Conservation (phyloP, 2,797 vertebrate genomes). For the Gambelia wislizenii region DNA sequence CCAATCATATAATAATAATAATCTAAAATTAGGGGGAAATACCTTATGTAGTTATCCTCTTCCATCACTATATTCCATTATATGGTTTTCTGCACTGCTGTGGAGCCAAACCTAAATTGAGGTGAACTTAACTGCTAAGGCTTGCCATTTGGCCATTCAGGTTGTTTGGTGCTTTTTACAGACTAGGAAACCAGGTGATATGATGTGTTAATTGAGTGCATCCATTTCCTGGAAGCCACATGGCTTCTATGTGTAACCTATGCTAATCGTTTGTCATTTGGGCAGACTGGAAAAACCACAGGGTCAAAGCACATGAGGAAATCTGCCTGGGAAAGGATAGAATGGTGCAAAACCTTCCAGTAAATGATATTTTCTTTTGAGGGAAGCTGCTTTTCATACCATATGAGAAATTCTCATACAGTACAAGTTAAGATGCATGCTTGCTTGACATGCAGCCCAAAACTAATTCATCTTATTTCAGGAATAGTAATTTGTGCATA, state of each 20-base stretch:
- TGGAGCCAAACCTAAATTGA: neutral
- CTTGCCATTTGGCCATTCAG: neutral
- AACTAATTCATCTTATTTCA: neutral
- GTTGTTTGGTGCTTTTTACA: neutral
- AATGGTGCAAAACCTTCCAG: neutral
- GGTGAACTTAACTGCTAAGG: neutral
- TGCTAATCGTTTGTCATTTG: neutral
- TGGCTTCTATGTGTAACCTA: neutral
- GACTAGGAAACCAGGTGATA: neutral
- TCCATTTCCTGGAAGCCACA: neutral
- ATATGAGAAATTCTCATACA: neutral
- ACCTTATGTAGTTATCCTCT: too few species aligned
- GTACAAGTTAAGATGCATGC: constrained; percentile 5
- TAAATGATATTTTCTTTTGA: neutral
- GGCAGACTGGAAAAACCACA: neutral
- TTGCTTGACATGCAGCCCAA: constrained; percentile 39
- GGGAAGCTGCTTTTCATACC: neutral
- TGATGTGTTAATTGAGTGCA: neutral
- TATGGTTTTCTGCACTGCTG: neutral
- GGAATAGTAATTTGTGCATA: neutral
- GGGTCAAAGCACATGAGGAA: neutral
- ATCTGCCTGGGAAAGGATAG: neutral
- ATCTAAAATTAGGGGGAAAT: neutral
- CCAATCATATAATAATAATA: neutral
- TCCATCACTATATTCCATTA: neutral